These are phyloP conservation scores for Crocuta crocuta DNA, from an alignment of 2,113 vertebrate species.

Conservation along the genomic window DNA sequence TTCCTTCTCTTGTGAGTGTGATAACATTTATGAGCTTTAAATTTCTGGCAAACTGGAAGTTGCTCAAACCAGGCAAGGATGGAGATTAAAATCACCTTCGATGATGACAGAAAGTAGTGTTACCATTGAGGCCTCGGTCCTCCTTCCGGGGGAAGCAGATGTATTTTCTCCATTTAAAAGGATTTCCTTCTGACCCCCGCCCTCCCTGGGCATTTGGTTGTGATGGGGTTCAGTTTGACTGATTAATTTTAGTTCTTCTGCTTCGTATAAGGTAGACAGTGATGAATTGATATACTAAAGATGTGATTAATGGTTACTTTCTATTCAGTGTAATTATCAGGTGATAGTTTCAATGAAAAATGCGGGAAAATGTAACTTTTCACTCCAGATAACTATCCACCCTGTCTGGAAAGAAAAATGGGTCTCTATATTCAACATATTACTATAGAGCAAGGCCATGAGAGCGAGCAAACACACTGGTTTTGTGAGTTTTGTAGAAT, in stretches of 20 bases:
- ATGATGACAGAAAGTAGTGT: conserved; percentile 64
- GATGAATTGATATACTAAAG: conserved; percentile 86
- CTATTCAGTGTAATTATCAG: conserved; percentile 86
- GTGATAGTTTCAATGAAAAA: conserved; percentile 86
- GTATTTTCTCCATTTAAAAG: conserved; percentile 64
- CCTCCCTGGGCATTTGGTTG: background rate
- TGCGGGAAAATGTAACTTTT: conserved; percentile 88
- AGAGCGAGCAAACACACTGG: conserved; percentile 5
- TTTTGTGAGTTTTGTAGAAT: conserved; percentile 75
- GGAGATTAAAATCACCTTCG: conserved; percentile 65
- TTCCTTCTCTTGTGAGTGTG: conserved; percentile 1
- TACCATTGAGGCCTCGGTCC: conserved; percentile 59
- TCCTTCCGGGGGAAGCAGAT: conserved; percentile 53
- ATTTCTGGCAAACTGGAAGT: conserved; percentile 60
- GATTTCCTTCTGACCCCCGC: background rate
- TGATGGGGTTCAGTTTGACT: conserved; percentile 78
- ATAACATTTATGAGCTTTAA: conserved; percentile 73
- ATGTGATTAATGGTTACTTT: conserved; percentile 88
- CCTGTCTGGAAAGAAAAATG: conserved; percentile 88
- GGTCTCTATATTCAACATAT: conserved; percentile 82
- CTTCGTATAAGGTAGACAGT: conserved; percentile 78
- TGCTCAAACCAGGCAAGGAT: conserved; percentile 52
- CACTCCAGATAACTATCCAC: conserved; percentile 86
- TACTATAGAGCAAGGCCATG: conserved; percentile 80
- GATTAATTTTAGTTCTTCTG: conserved; percentile 82